These are phyloP conservation scores for Drosophila kanekoi DNA, from an alignment of 2,888 invertebrate species.

Conservation along the genomic window DNA sequence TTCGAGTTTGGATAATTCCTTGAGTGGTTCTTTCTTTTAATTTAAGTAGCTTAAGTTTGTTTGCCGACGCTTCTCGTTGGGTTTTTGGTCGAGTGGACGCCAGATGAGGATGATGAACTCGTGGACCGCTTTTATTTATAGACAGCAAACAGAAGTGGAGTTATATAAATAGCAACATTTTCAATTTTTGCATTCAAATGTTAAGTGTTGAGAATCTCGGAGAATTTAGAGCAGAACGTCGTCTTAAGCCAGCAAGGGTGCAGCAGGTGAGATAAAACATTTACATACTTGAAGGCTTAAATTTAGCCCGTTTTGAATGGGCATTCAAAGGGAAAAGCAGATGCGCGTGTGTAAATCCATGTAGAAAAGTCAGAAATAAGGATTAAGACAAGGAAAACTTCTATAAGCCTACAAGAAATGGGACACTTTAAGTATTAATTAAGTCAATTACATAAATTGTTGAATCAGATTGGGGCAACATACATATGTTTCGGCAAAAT, in stretches of 20 bases:
- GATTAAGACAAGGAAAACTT: neutral
- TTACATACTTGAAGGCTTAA: neutral
- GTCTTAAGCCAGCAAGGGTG: neutral
- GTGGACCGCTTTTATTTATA: conserved; percentile 18
- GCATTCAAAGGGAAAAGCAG: neutral
- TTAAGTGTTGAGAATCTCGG: neutral
- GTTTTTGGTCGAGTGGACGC: conserved; percentile 6
- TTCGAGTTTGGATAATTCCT: conserved; percentile 48
- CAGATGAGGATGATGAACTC: conserved; percentile 10
- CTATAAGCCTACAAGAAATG: neutral
- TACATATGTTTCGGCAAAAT: too few species aligned
- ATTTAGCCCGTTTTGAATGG: neutral
- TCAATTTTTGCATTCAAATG: conserved; percentile 3
- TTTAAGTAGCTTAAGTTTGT: conserved; percentile 66
- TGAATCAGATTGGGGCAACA: too few species aligned
- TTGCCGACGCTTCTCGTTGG: conserved; percentile 23
- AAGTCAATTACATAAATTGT: too few species aligned
- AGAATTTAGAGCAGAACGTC: neutral
- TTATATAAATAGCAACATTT: conserved; percentile 4
- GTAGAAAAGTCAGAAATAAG: neutral
- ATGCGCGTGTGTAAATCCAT: neutral
- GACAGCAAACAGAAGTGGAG: neutral
- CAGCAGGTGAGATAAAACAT: neutral
- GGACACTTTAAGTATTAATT: too few species aligned
- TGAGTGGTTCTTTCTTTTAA: conserved; percentile 61